A percentile compares a stretch with the other conserved stretches of the same genome.
Evolutionary conservation across 1,140 invertebrate species (phyloP).

Genomic region (Heliothis subflexa): DNA sequence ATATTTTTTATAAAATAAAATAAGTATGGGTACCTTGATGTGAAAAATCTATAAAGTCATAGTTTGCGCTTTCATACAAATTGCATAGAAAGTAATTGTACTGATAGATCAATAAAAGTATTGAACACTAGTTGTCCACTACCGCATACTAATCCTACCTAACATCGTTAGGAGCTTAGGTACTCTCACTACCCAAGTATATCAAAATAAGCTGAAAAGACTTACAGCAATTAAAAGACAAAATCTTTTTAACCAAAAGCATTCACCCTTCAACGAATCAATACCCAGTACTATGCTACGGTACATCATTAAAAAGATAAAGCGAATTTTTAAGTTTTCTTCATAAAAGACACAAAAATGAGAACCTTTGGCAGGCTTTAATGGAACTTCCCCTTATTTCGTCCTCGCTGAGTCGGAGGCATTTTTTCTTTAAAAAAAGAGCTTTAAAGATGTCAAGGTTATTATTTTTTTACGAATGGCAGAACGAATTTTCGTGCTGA

Average conservation of each 20-base stretch:
- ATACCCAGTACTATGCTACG: background rate
- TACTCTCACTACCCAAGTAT: too few relatives aligned
- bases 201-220: background rate
- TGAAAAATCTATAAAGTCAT: too few relatives aligned
- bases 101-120: too few relatives aligned
- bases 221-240: background rate
- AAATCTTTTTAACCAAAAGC: background rate
- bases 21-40: too few relatives aligned
- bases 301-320: background rate
- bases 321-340: slow-evolving; percentile 4
- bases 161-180: too few relatives aligned
- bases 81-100: too few relatives aligned
- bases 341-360: slow-evolving; percentile 17
- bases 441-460: slow-evolving; percentile 19
- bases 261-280: background rate
- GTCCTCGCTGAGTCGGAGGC: background rate
- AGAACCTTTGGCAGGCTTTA: slow-evolving; percentile 3
- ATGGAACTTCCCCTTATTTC: slow-evolving; percentile 16
- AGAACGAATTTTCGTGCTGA: background rate
- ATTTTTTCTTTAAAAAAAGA: background rate
- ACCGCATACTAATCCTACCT: too few relatives aligned
- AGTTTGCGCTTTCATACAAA: too few relatives aligned
- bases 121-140: too few relatives aligned
- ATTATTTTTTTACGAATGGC: background rate
- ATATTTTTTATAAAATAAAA: too few relatives aligned